These are phyloP conservation scores for Micronisus gabar DNA, from an alignment of 2,113 vertebrate species.

Conservation along the genomic window DNA sequence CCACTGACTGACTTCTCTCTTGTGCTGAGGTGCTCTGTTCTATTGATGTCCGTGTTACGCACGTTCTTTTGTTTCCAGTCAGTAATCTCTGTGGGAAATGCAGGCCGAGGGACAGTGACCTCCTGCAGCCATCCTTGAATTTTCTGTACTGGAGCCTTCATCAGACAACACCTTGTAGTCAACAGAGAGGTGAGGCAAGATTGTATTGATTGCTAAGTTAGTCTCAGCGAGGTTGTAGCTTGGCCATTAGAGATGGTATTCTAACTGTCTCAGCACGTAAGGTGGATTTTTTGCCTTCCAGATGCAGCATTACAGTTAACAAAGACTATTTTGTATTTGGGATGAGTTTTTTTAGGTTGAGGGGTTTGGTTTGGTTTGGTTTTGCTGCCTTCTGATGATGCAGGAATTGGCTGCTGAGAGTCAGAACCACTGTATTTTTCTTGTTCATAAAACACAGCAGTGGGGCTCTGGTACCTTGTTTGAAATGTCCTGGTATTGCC, in stretches of 20 bases:
- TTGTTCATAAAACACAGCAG: background rate
- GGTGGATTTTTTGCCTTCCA: background rate
- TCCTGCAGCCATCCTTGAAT: constrained; percentile 87
- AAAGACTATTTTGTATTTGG: background rate
- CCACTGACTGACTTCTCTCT: background rate
- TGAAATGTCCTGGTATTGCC: background rate
- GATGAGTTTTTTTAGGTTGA: background rate
- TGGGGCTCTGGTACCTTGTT: background rate
- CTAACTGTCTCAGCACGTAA: background rate
- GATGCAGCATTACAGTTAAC: background rate
- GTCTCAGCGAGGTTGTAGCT: background rate
- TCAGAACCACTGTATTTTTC: background rate
- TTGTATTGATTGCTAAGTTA: background rate
- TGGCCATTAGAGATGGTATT: background rate
- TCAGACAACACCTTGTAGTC: constrained; percentile 76
- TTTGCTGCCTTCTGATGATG: background rate
- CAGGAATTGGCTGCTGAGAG: background rate
- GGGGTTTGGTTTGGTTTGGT: background rate
- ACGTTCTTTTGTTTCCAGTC: constrained; percentile 69
- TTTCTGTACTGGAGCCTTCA: constrained; percentile 88
- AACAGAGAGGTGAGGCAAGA: constrained; percentile 82
- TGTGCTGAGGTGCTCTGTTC: background rate
- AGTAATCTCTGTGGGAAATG: constrained; percentile 85
- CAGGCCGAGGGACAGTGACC: constrained; percentile 67
- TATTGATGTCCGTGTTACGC: background rate